Conservation (phyloP, 23 tunicate species). For the Trididemnum nubilum region DNA sequence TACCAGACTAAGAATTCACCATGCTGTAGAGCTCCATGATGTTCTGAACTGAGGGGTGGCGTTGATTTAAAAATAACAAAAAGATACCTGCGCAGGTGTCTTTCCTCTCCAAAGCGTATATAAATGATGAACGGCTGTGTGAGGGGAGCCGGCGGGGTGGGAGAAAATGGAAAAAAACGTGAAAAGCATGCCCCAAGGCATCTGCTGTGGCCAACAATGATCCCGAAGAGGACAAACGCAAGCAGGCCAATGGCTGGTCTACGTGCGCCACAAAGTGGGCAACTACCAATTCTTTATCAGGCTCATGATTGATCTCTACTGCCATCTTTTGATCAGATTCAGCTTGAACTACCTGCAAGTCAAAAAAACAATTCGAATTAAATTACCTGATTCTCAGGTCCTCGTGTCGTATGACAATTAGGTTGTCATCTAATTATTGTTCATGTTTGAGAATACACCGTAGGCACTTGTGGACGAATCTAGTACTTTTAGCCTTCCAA, state of each 20-base stretch:
- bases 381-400: too few species aligned
- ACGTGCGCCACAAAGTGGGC: slow-evolving; percentile 92
- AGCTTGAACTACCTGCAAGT: too few species aligned
- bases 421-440: too few species aligned
- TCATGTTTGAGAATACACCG: too few species aligned
- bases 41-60: background rate
- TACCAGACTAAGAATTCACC: too few species aligned
- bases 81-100: slow-evolving; percentile 80
- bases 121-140: slow-evolving; percentile 82
- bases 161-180: slow-evolving; percentile 78
- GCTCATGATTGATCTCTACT: slow-evolving; percentile 40
- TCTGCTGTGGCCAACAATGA: slow-evolving; percentile 87
- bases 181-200: slow-evolving; percentile 79
- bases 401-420: too few species aligned
- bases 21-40: background rate
- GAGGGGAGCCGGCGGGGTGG: slow-evolving; percentile 64
- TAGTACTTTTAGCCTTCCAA: too few species aligned
- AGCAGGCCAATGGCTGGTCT: slow-evolving; percentile 49
- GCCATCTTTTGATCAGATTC: slow-evolving; percentile 25
- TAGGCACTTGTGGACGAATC: too few species aligned
- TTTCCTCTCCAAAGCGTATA: slow-evolving; percentile 89
- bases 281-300: slow-evolving; percentile 35
- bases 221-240: slow-evolving; percentile 71
- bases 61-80: background rate
- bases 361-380: too few species aligned